Evolutionary conservation across 2,888 invertebrate species (phyloP).

Genomic region (Temnothorax ravouxi): DNA sequence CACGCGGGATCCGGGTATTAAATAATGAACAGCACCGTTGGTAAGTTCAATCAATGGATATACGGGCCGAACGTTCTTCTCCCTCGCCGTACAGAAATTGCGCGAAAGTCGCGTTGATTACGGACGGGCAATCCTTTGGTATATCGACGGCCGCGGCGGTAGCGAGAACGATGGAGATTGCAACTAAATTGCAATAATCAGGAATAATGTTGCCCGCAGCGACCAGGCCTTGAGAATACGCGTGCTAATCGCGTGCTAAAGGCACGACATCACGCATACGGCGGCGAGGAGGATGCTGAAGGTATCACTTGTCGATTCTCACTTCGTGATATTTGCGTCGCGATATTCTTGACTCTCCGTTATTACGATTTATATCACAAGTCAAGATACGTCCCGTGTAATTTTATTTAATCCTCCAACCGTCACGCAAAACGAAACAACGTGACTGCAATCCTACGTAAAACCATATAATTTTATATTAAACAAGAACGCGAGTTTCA

Average conservation of each 20-base stretch:
- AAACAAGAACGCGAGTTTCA: not conserved
- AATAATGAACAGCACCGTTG: conserved; percentile 23
- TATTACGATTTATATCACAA: conserved; percentile 62
- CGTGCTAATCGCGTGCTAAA: conserved; percentile 57
- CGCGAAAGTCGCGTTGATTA: conserved; percentile 43
- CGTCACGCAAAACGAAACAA: conserved; percentile 1
- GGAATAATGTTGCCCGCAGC: conserved; percentile 44
- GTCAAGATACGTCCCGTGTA: not conserved
- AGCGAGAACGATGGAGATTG: conserved; percentile 31
- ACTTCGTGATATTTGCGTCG: conserved; percentile 35
- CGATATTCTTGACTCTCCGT: conserved; percentile 71
- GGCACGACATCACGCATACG: conserved; percentile 54
- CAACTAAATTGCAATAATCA: conserved; percentile 62
- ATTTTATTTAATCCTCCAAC: conserved; percentile 15
- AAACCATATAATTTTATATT: not conserved
- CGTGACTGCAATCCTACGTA: not conserved
- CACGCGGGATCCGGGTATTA: conserved; percentile 18
- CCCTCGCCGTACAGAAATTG: conserved; percentile 41
- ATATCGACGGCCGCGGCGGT: not conserved
- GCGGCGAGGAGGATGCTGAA: conserved; percentile 35
- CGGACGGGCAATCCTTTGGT: conserved; percentile 10
- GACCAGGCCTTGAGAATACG: conserved; percentile 48
- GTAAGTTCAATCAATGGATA: conserved; percentile 29
- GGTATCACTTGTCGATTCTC: conserved; percentile 57
- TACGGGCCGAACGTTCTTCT: conserved; percentile 1